A percentile compares a stretch with the other conserved stretches of the same genome.
Evolutionary conservation across 2,888 invertebrate species (phyloP).

Genomic region (Aspidiotus rigidus): DNA sequence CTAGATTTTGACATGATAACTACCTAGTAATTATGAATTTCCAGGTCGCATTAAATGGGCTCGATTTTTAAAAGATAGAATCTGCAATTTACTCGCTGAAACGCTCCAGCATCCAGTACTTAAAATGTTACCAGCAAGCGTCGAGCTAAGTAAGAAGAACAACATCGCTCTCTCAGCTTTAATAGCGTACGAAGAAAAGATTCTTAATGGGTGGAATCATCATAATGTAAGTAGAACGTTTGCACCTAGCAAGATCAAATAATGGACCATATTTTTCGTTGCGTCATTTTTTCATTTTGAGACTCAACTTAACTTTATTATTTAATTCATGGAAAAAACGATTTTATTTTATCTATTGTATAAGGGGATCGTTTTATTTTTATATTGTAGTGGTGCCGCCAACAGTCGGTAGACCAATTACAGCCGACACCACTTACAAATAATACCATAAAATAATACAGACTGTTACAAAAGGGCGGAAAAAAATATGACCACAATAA

Average conservation of each 20-base stretch:
- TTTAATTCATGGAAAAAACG: no score
- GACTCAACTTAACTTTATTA: no score
- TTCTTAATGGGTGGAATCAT: conserved; percentile 74
- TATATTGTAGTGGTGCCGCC: no score
- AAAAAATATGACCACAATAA: no score
- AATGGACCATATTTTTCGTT: not conserved
- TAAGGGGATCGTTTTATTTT: no score
- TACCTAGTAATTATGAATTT: conserved; percentile 9
- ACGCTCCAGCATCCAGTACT: conserved; percentile 67
- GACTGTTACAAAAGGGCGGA: no score
- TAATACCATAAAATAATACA: no score
- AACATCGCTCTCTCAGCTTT: conserved; percentile 63
- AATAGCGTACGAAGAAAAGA: conserved; percentile 65
- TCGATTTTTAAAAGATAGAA: conserved; percentile 67
- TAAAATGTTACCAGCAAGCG: conserved; percentile 60
- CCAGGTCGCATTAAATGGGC: conserved; percentile 71
- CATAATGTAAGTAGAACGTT: conserved; percentile 55
- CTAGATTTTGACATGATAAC: no score
- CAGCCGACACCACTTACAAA: no score
- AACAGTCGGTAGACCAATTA: no score
- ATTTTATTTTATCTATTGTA: no score
- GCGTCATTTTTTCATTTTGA: not conserved
- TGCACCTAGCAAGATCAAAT: not conserved
- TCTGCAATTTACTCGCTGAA: conserved; percentile 70
- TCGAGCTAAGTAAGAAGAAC: conserved; percentile 65